Base-by-base conservation (phyloP, 2,797 vertebrate genomes). In the Adelosebastes latens region DNA sequence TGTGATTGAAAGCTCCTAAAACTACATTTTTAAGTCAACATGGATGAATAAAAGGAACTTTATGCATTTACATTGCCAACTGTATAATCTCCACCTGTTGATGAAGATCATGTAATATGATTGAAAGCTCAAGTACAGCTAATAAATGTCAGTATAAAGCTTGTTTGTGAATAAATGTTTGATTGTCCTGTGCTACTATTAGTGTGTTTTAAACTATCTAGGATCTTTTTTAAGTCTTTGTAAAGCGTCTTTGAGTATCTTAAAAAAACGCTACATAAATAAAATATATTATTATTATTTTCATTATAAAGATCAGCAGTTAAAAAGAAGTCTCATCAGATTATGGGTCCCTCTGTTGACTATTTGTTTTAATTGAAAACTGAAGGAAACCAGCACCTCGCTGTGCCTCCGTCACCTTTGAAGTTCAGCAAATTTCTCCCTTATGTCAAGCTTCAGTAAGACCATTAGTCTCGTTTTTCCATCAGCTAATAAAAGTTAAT, bases 401-500 rank as follows among this genome's bases (percentile, higher is more conserved):
- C 61, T 56, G 64, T 36, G 31, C 49, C 71, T 34, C 36, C 10
- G 16, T 69, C 74, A 70, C 16, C 65, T 87, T 71, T 83, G 46
- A 85, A 79, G 39, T 64, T 72, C n/a, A 29, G 20, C 24, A 8
- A 9, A 36, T 39, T 56, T 79, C 73, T 56, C 53, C 31, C 42
- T 24, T 76, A 76, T 73, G 74, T 73, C 20, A 10, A 68, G 62
- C 80, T 58, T 61, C 9, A 60, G 27, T 63, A 10, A 72, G 62
- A 73, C 70, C 77, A 79, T 87, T 89, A 77, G 80, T 81, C 79
- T 89, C n/a, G 5, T 84, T 91, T 92, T 89, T 93, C 85, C 86
- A 81, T 86, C 82, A 58, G 77, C 82, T 83, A 82, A 72, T 91
- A 88, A 92, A 89, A 71, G 58, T 75, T 79, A 13, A 83, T 60